phyloP scores from a whole-genome alignment of 2,113 vertebrate genomes.

The Australoheros scitulus region DNA sequence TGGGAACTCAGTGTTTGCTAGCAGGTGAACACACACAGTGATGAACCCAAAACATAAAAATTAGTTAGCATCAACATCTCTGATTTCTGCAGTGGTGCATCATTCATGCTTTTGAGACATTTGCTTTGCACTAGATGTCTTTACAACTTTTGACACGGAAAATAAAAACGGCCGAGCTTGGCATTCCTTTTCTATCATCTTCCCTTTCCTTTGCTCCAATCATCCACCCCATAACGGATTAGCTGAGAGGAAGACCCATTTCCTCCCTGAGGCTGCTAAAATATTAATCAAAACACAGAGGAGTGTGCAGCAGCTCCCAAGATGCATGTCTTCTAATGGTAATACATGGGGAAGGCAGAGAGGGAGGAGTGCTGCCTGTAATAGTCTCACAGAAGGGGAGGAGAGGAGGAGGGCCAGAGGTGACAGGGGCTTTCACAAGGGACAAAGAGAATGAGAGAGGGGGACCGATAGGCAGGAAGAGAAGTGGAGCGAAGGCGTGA shows the following conservation, averaged over 20 bases:
- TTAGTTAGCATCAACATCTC: background rate
- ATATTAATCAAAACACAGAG: conserved; percentile 98
- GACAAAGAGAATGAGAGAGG: conserved; percentile 71
- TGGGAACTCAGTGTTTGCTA: background rate
- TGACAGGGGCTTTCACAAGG: conserved; percentile 79
- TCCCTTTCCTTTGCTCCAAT: conserved; percentile 72
- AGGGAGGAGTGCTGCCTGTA: conserved; percentile 87
- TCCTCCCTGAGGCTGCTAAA: conserved; percentile 94
- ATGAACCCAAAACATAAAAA: background rate
- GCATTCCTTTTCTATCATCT: conserved; percentile 76
- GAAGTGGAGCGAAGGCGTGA: conserved; percentile 54
- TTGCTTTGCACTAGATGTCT: conserved; percentile 51
- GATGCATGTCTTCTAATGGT: conserved; percentile 94
- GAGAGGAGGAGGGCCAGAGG: conserved; percentile 78
- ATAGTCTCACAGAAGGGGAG: conserved; percentile 85
- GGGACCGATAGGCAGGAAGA: conserved; percentile 52
- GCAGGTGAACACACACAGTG: background rate
- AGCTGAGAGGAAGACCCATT: conserved; percentile 93
- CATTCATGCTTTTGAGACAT: conserved; percentile 31
- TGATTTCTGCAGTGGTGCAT: conserved; percentile 20
- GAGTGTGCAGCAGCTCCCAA: conserved; percentile 89
- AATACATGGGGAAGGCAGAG: conserved; percentile 85
- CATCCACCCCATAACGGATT: conserved; percentile 90
- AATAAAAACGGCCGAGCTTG: conserved; percentile 72
- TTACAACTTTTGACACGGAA: conserved; percentile 67